Evolutionary conservation across 2,113 vertebrate genomes (phyloP), one percentile per base, ranked within the genome.

Genomic region (Melanostigma gelatinosum): DNA sequence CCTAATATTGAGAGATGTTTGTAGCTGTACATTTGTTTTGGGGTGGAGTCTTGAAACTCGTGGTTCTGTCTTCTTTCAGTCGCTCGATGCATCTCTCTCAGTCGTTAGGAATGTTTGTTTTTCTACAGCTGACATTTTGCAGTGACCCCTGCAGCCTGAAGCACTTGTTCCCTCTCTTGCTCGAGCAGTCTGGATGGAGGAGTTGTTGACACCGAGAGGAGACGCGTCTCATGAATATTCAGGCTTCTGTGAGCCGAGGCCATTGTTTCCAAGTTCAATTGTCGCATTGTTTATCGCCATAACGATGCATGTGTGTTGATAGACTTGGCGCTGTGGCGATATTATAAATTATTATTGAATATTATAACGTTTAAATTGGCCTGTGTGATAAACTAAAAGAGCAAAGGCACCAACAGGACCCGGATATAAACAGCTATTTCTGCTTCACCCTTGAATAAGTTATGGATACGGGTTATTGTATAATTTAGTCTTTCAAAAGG

Each of bases 161-260:
- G 75, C 73, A 18, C 32, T 63, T 46, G 32, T 48, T 58, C 8
- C 44, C 1, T 29, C 8, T 52, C 16, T 54, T 18, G 6, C 73
- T 71, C 3, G 29, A 48, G 46, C 58, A 83, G 65, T 77, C 81
- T 89, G 80, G 46, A 61, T 75, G 74, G 68, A 83, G 68, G 82
- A 82, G 79, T 69, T 88, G 88, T 91, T 88, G 85, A 87, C 85
- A 83, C 68, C 13, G 44, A 40, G 72, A 36, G 57, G 52, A 81
- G 89, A 88, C 73, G 84, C 77, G 63, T n/a, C 90, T 91, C 89
- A 93, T 93, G 85, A 90, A 93, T 91, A 93, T 92, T 86, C 87
- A 90, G 54, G 50, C 18, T 15, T 58, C 55, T 40, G 64, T 73
- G 38, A 67, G 76, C 36, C 72, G 34, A 4, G 18, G 38, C 85